Conservation (phyloP, 23 tunicate species). For the Halocynthia roretzi region DNA sequence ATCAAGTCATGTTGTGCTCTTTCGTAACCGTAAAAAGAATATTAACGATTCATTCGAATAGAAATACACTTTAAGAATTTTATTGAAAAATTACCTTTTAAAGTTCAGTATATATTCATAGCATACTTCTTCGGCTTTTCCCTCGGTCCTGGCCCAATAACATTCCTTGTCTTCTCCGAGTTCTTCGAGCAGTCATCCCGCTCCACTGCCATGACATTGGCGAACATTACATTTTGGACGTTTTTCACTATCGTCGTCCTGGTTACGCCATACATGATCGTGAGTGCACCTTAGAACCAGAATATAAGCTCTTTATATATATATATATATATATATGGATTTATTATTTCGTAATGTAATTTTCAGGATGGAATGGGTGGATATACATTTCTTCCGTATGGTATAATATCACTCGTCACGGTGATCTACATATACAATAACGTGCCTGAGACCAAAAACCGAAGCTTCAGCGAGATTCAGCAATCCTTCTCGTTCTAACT, state of each 20-base stretch:
- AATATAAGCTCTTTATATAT: too few relatives aligned
- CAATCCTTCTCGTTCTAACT: background rate
- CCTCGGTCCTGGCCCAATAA: constrained; percentile 46
- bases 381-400: constrained; percentile 13
- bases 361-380: constrained; percentile 13
- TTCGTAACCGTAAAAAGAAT: too few relatives aligned
- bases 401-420: background rate
- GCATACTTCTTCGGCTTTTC: constrained; percentile 38
- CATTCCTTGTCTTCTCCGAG: constrained; percentile 22
- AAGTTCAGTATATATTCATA: background rate
- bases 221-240: background rate
- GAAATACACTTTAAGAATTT: too few relatives aligned
- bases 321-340: too few relatives aligned
- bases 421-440: background rate
- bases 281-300: background rate
- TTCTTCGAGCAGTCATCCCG: constrained; percentile 34
- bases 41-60: too few relatives aligned
- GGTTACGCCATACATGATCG: constrained; percentile 22
- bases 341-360: background rate
- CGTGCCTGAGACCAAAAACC: constrained; percentile 24
- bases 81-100: too few relatives aligned
- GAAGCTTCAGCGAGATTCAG: constrained; percentile 4
- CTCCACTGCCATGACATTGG: constrained; percentile 14
- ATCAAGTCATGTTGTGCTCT: too few relatives aligned
- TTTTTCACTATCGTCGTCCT: constrained; percentile 10